These are phyloP conservation scores for Drosophila watanabei DNA, from an alignment of 1,140 invertebrate genomes.

Conservation along the genomic window DNA sequence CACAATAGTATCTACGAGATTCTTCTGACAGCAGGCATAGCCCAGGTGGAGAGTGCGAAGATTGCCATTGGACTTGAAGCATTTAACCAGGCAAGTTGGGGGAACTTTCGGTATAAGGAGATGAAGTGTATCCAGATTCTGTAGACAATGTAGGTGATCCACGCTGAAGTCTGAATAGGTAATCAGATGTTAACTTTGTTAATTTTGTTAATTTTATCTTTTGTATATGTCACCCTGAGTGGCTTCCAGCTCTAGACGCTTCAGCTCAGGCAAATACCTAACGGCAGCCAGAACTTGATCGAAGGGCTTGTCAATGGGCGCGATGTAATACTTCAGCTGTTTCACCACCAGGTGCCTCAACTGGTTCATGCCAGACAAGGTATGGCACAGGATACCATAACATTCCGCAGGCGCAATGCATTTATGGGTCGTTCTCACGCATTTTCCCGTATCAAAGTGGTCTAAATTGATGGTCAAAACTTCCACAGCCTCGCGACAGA, in stretches of 20 bases:
- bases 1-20: conserved; percentile 50
- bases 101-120: conserved; percentile 32
- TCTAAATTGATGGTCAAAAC: conserved; percentile 47
- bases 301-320: conserved; percentile 31
- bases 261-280: conserved; percentile 19
- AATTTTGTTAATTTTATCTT: neutral
- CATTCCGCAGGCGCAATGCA: conserved; percentile 27
- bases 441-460: conserved; percentile 28
- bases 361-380: conserved; percentile 38
- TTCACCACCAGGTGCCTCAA: conserved; percentile 35
- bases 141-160: conserved; percentile 25
- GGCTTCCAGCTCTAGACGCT: conserved; percentile 31
- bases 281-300: conserved; percentile 44
- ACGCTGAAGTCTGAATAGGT: conserved; percentile 32
- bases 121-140: conserved; percentile 36
- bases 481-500: conserved; percentile 47
- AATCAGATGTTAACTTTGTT: neutral
- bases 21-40: conserved; percentile 38
- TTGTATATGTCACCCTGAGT: conserved; percentile 30
- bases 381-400: conserved; percentile 30
- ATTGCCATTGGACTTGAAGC: conserved; percentile 52
- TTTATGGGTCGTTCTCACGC: neutral
- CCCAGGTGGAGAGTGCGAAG: conserved; percentile 43
- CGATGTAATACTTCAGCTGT: conserved; percentile 3
- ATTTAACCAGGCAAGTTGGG: conserved; percentile 31